These are phyloP conservation scores for Eurytoma californica DNA, from an alignment of 2,888 invertebrate species.

Conservation along the genomic window DNA sequence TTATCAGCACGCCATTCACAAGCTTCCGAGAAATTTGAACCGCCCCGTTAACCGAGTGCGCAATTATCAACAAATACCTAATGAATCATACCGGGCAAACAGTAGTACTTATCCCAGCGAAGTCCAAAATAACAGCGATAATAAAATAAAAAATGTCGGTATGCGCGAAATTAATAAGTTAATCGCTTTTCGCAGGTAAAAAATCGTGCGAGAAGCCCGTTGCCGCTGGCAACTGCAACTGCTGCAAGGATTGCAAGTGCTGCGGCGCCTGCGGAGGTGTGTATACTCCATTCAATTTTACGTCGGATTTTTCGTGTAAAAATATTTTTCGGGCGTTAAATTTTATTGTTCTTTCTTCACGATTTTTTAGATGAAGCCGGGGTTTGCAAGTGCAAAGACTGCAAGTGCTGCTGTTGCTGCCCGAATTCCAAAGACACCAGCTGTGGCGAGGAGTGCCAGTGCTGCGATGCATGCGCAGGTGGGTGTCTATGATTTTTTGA, in stretches of 20 bases:
- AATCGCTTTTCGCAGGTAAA: constrained; percentile 9
- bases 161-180: too few relatives aligned
- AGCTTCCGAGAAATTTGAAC: too few relatives aligned
- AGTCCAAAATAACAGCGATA: too few relatives aligned
- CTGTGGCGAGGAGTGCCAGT: too few relatives aligned
- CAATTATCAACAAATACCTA: too few relatives aligned
- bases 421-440: too few relatives aligned
- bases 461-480: too few relatives aligned
- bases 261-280: constrained; percentile 36
- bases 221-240: neutral
- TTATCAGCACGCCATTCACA: too few relatives aligned
- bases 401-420: too few relatives aligned
- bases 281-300: neutral
- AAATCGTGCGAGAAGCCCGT: constrained; percentile 4
- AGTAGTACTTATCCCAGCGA: neutral
- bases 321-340: neutral
- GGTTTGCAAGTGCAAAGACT: neutral
- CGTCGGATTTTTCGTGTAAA: neutral
- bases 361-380: neutral
- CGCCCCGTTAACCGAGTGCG: too few relatives aligned
- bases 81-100: neutral
- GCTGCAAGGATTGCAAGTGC: constrained; percentile 31
- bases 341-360: neutral
- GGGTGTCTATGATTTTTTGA: too few relatives aligned
- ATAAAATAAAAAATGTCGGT: too few relatives aligned